Conservation (phyloP, 2,888 invertebrate genomes). For the Ophioninae sp. region DNA sequence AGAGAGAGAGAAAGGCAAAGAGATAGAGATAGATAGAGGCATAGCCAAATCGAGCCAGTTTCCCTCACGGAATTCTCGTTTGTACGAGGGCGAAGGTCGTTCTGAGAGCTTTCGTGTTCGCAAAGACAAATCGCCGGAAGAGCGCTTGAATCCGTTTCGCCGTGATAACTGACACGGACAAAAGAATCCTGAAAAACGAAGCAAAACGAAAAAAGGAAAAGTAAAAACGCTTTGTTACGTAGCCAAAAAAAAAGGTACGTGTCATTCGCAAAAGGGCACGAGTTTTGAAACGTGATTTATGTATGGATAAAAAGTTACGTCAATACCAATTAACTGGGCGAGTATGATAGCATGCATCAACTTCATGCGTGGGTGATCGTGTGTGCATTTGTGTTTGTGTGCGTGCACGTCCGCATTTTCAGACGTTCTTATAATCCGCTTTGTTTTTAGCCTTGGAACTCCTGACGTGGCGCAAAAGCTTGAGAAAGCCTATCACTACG, state of each 20-base stretch:
- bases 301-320: constrained; percentile 6
- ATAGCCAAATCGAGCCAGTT: constrained; percentile 10
- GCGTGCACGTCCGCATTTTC: neutral
- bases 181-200: constrained; percentile 24
- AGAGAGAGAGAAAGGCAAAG: neutral
- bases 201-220: neutral
- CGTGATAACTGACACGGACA: constrained; percentile 23
- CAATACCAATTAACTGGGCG: constrained; percentile 37
- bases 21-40: constrained; percentile 2
- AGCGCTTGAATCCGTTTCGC: neutral
- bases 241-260: constrained; percentile 9
- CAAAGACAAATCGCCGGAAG: constrained; percentile 11
- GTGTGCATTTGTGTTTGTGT: no score
- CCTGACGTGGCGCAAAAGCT: constrained; percentile 31
- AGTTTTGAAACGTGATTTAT: constrained; percentile 16
- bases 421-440: constrained; percentile 26
- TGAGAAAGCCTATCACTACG: constrained; percentile 37
- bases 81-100: constrained; percentile 38
- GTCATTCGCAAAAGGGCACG: constrained; percentile 5
- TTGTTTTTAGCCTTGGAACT: constrained; percentile 34
- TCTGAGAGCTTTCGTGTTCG: constrained; percentile 22
- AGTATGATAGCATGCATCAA: constrained; percentile 32
- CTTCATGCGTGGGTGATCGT: neutral
- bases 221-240: neutral
- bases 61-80: constrained; percentile 11